phyloP scores from a whole-genome alignment of 2,113 vertebrate genomes.

The Sminthopsis crassicaudata region DNA sequence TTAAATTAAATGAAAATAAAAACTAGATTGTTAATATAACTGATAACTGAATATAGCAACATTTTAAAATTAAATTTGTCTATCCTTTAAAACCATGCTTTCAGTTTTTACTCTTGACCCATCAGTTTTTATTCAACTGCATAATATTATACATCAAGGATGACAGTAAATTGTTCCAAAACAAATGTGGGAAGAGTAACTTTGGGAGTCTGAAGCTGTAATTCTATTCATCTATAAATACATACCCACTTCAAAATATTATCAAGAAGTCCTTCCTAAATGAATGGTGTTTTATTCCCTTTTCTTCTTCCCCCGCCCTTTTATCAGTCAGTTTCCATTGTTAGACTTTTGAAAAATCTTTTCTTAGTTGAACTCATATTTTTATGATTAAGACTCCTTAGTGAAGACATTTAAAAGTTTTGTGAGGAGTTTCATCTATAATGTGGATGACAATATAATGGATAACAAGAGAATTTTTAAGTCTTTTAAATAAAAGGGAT shows the following conservation, averaged over 20 bases:
- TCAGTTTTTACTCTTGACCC: neutral
- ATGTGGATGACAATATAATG: neutral
- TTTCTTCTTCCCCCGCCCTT: neutral
- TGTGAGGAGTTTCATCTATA: neutral
- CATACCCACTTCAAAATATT: neutral
- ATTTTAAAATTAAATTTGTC: neutral
- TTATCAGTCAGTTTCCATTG: conserved; percentile 9
- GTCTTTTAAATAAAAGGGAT: neutral
- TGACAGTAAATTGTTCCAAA: conserved; percentile 8
- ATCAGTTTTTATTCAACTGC: conserved; percentile 35
- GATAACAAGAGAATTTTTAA: conserved; percentile 29
- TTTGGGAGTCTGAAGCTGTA: conserved; percentile 12
- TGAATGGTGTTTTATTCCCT: neutral
- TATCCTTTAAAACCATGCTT: neutral
- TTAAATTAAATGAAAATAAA: neutral
- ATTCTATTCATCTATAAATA: neutral
- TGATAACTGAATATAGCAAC: neutral
- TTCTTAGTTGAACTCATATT: conserved; percentile 35
- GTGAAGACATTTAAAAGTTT: conserved; percentile 12
- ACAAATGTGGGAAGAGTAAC: conserved; percentile 25
- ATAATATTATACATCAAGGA: neutral
- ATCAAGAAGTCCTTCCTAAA: neutral
- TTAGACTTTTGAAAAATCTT: neutral
- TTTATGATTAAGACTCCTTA: conserved; percentile 7
- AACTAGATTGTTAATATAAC: neutral